Percentiles rank a stretch among this genome's conserved stretches.
phyloP scores from a whole-genome alignment of 2,113 vertebrate genomes.

The Antigone vipio region DNA sequence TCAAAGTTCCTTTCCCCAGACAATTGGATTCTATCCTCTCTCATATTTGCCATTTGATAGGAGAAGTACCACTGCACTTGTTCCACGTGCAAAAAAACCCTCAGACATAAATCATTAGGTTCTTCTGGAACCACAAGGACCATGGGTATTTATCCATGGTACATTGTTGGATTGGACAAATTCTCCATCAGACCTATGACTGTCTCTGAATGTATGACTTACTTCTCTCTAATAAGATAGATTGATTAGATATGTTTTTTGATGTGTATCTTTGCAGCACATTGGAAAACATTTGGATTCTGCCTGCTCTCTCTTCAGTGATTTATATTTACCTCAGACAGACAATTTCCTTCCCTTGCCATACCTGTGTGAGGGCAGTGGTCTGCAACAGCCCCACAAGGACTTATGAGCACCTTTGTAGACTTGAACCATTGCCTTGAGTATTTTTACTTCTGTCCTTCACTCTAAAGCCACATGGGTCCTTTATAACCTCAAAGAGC shows the following conservation, averaged over 20 bases:
- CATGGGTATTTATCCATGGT: neutral
- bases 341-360: neutral
- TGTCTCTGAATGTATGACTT: neutral
- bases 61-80: neutral
- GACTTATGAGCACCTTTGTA: neutral
- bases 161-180: neutral
- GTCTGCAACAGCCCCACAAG: neutral
- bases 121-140: neutral
- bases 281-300: neutral
- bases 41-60: neutral
- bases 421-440: neutral
- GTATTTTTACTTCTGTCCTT: neutral
- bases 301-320: neutral
- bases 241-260: neutral
- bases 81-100: neutral
- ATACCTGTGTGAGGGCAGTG: neutral
- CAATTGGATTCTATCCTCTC: neutral
- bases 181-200: neutral
- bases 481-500: neutral
- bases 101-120: neutral
- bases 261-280: neutral
- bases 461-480: neutral
- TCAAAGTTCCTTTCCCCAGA: neutral
- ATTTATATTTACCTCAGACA: neutral
- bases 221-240: neutral